phyloP scores from a whole-genome alignment of 2,113 vertebrate species.

The Urocolius indicus region DNA sequence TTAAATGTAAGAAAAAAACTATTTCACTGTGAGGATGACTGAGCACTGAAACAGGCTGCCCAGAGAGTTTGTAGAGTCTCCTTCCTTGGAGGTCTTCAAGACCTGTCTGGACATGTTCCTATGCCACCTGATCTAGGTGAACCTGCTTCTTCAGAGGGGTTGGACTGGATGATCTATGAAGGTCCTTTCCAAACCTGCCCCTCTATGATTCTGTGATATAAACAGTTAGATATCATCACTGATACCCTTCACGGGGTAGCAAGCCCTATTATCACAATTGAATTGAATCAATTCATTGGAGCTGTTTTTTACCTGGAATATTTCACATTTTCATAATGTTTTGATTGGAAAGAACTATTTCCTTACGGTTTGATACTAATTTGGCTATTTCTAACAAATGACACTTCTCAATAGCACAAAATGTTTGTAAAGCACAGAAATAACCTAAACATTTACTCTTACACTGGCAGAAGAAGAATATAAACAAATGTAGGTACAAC shows the following conservation, averaged over 20 bases:
- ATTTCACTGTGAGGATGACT: no score
- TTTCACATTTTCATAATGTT: neutral
- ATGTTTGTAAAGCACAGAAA: neutral
- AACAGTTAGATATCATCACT: neutral
- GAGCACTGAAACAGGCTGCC: no score
- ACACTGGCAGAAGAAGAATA: neutral
- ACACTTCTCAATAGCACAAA: neutral
- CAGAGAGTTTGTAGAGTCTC: no score
- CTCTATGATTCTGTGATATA: no score
- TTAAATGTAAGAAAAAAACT: no score
- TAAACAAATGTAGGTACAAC: neutral
- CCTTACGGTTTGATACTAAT: neutral
- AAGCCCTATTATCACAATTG: neutral
- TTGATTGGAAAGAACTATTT: neutral
- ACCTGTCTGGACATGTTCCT: no score
- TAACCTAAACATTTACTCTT: neutral
- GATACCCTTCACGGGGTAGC: neutral
- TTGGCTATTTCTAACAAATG: neutral
- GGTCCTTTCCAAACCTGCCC: no score
- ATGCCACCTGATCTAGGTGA: no score
- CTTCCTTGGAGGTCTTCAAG: no score
- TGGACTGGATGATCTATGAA: no score
- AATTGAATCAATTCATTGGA: neutral
- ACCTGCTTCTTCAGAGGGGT: no score
- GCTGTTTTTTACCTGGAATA: neutral